Base-by-base conservation (phyloP, 1,140 invertebrate species). In the Diprion similis region DNA sequence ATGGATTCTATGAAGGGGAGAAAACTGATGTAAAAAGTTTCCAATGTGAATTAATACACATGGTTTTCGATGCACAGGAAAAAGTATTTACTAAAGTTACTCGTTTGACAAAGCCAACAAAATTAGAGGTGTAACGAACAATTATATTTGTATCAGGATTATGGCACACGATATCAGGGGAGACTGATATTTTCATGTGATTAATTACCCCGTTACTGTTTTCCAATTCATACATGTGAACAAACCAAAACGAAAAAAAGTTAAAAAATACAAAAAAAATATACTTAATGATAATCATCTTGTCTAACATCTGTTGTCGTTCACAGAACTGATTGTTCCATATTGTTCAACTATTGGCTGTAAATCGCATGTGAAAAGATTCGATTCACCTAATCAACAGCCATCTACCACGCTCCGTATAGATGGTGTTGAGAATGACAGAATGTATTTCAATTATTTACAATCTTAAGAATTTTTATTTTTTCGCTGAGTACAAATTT, bases 221-320 rank as follows among this genome's bases (percentile, higher is more conserved):
- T 59, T 59, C n/a, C 51, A 59, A 59, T 59, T 59, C 51, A 59
- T 59, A 17, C 51, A 59, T 59, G 51, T 59, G n/a, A 59, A 59
- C 51, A 17, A 59, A 59, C 4, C 11, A 59, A 17, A 59, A 59
- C 11, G 6, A 59, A 17, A 59, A 59, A 59, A 59, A 59, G n/a
- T 15, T 59, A 59, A 59, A 59, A 17, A 59, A 59, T 59, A 17
- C 11, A 59, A 59, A 59, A 37, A 37, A 37, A 37, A 37, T 37
- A 37, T 37, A 37, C 24, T 3, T 37, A 37, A 3, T 37, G 24
- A 37, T 37, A 37, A 17, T 59, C 51, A 59, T 17, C 51, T 17
- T 59, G 51, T 59, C 6, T 59, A 59, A 17, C n/a, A 17, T 59
- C 9, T 17, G n/a, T 59, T 15, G 9, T 59, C 9, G 3, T 17